Evolutionary conservation across 2,797 vertebrate species (phyloP).

Genomic region (Knipowitschia caucasica): DNA sequence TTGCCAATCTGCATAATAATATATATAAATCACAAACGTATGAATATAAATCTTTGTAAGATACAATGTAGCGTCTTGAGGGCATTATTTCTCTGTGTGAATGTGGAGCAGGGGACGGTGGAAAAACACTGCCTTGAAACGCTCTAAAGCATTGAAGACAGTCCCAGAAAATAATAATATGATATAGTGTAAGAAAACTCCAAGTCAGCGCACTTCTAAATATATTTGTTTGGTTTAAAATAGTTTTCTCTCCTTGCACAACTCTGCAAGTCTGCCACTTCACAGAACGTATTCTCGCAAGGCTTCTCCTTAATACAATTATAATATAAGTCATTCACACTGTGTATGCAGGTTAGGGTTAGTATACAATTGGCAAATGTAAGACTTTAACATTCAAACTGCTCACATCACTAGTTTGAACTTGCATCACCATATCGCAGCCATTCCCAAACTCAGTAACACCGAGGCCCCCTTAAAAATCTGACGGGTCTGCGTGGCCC

Average conservation of each 20-base stretch:
- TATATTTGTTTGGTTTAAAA: conserved; percentile 7
- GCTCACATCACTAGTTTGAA: no score
- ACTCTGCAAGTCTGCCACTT: not conserved
- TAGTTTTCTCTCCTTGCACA: not conserved
- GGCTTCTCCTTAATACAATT: no score
- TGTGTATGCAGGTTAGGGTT: no score
- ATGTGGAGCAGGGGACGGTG: not conserved
- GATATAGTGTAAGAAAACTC: not conserved
- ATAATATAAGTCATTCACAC: no score
- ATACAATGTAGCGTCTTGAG: not conserved
- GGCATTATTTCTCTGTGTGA: not conserved
- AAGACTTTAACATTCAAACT: no score
- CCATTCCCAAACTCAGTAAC: no score
- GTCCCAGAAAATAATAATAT: conserved; percentile 3
- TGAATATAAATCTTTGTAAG: conserved; percentile 1
- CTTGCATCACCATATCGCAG: no score
- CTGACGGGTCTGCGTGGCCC: no score
- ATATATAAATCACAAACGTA: not conserved
- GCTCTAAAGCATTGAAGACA: not conserved
- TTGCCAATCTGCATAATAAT: not conserved
- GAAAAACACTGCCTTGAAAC: conserved; percentile 1
- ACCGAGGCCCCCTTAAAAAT: no score
- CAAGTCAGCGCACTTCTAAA: not conserved
- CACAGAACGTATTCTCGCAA: not conserved
- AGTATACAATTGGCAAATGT: no score